phyloP scores from a whole-genome alignment of 2,888 invertebrate genomes.

The Notocelia uddmanniana region DNA sequence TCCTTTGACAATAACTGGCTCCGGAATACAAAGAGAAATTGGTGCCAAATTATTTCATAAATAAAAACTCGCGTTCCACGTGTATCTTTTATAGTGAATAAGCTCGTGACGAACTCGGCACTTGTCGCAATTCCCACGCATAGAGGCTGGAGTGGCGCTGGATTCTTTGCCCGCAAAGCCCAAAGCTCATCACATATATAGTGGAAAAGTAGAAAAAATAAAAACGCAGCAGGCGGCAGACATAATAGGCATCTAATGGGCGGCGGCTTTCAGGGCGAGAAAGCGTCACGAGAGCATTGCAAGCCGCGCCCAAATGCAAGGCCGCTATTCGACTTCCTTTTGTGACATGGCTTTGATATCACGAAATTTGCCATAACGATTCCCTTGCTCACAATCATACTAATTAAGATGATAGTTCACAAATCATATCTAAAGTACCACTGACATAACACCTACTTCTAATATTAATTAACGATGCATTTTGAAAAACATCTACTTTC shows the following conservation, averaged over 20 bases:
- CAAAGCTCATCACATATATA: constrained; percentile 50
- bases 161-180: constrained; percentile 38
- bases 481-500: too few relatives aligned
- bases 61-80: neutral
- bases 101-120: constrained; percentile 31
- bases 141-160: constrained; percentile 13
- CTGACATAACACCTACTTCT: too few relatives aligned
- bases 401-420: too few relatives aligned
- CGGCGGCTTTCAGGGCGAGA: constrained; percentile 70
- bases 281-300: constrained; percentile 63
- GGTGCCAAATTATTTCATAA: constrained; percentile 25
- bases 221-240: constrained; percentile 60
- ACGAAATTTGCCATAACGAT: too few relatives aligned
- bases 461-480: too few relatives aligned
- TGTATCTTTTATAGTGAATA: constrained; percentile 29
- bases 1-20: constrained; percentile 14
- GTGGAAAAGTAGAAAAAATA: constrained; percentile 45
- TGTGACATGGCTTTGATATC: neutral
- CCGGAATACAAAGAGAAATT: neutral
- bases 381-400: too few relatives aligned
- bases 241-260: constrained; percentile 81
- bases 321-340: too few relatives aligned
- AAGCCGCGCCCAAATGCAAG: constrained; percentile 58
- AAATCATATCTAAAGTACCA: too few relatives aligned
- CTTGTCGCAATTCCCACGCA: constrained; percentile 36